Percentiles rank a stretch among this genome's conserved stretches.
Conservation (phyloP, 2,797 vertebrate species). For the Allochrocebus solatus region DNA sequence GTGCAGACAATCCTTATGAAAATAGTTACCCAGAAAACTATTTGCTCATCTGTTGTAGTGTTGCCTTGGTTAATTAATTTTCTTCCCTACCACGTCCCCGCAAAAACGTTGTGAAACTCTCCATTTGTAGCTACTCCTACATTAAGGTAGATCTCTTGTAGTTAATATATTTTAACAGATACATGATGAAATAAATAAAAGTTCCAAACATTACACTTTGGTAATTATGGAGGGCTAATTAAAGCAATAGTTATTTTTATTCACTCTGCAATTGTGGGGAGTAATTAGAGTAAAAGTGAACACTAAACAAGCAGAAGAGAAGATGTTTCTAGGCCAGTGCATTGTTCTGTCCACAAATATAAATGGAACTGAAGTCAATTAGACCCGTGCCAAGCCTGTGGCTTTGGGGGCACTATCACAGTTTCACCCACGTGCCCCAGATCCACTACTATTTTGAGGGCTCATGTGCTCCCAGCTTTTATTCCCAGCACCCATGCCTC, state of each 20-base stretch:
- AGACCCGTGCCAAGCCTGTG: neutral
- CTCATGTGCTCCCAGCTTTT: neutral
- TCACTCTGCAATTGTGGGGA: neutral
- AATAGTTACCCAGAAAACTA: neutral
- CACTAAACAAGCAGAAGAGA: neutral
- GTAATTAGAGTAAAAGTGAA: neutral
- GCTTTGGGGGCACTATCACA: neutral
- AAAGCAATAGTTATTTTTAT: neutral
- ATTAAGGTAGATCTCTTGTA: neutral
- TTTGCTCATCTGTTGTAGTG: neutral
- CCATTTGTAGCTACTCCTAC: neutral
- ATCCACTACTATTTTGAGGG: neutral
- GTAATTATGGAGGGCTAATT: neutral
- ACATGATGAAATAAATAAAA: neutral
- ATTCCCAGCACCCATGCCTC: neutral
- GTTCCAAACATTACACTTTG: neutral
- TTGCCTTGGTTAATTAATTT: neutral
- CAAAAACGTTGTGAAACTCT: neutral
- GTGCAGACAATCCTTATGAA: neutral
- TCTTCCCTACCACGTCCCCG: rapidly evolving
- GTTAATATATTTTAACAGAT: neutral
- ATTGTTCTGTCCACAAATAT: neutral
- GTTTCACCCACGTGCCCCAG: rapidly evolving
- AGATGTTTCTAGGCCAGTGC: neutral
- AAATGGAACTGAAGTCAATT: neutral